These are phyloP conservation scores for Lasioglossum morio DNA, from an alignment of 2,888 invertebrate species.

Conservation along the genomic window DNA sequence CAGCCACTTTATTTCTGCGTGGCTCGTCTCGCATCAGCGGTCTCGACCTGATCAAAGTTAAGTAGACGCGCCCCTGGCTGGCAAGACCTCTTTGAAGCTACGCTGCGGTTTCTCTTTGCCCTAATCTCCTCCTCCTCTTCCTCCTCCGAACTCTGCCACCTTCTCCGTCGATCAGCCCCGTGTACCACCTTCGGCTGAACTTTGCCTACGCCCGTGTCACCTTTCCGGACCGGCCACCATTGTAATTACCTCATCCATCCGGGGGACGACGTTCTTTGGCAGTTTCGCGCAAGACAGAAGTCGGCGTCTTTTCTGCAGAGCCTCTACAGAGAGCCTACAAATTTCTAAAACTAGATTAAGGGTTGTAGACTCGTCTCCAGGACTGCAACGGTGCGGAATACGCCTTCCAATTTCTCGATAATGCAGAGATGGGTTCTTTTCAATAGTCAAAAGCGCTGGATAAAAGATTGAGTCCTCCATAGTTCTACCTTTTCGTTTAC, in stretches of 20 bases:
- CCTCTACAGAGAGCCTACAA: neutral
- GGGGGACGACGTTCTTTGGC: slow-evolving; percentile 26
- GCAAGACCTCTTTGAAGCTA: slow-evolving; percentile 78
- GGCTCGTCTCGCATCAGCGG: slow-evolving; percentile 81
- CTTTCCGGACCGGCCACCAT: slow-evolving; percentile 59
- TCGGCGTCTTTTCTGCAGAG: neutral
- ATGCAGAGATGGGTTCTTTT: too few relatives aligned
- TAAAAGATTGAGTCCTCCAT: too few relatives aligned
- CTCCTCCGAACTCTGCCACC: slow-evolving; percentile 60
- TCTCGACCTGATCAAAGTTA: slow-evolving; percentile 84
- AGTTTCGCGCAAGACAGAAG: slow-evolving; percentile 15
- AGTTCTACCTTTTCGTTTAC: too few relatives aligned
- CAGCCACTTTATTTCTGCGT: slow-evolving; percentile 71
- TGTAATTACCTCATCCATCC: slow-evolving; percentile 71
- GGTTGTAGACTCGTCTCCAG: too few relatives aligned
- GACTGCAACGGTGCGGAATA: too few relatives aligned
- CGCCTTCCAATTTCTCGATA: too few relatives aligned
- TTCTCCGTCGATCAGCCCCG: slow-evolving; percentile 86
- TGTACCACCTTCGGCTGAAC: slow-evolving; percentile 82
- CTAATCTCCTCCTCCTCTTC: slow-evolving; percentile 72
- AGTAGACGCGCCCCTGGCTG: slow-evolving; percentile 80
- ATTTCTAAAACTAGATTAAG: neutral
- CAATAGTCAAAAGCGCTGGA: too few relatives aligned
- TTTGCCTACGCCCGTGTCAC: slow-evolving; percentile 70
- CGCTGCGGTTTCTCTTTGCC: slow-evolving; percentile 81